phyloP scores from a whole-genome alignment of 2,797 vertebrate species.

The Pseudochromis fuscus region DNA sequence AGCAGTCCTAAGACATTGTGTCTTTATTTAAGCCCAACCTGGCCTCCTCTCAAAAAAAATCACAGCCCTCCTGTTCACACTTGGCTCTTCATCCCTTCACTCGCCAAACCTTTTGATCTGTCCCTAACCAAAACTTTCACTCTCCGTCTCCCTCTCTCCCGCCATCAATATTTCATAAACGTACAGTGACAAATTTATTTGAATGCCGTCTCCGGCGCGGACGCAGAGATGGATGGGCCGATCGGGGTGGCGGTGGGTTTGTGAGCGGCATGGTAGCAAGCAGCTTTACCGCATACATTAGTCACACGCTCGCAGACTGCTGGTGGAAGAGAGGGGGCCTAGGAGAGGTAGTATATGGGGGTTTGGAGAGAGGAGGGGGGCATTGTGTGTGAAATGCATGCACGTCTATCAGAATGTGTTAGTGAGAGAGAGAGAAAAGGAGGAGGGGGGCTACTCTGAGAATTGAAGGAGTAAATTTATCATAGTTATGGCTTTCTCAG shows the following conservation, averaged over 20 bases:
- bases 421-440: slow-evolving; percentile 60
- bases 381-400: slow-evolving; percentile 76
- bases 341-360: slow-evolving; percentile 68
- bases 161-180: slow-evolving; percentile 87
- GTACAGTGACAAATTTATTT: slow-evolving; percentile 88
- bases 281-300: slow-evolving; percentile 86
- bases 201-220: slow-evolving; percentile 83
- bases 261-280: slow-evolving; percentile 80
- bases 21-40: slow-evolving; percentile 55
- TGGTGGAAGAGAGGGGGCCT: slow-evolving; percentile 77
- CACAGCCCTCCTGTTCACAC: slow-evolving; percentile 41
- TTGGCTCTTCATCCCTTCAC: slow-evolving; percentile 33
- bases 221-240: slow-evolving; percentile 94
- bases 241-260: slow-evolving; percentile 67
- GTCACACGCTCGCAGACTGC: slow-evolving; percentile 75
- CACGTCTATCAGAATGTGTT: slow-evolving; percentile 79
- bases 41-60: slow-evolving; percentile 40
- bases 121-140: slow-evolving; percentile 66
- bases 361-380: slow-evolving; percentile 35
- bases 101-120: slow-evolving; percentile 64
- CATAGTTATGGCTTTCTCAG: slow-evolving; percentile 98
- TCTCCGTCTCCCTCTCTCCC: slow-evolving; percentile 48
- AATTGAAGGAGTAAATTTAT: slow-evolving; percentile 93
- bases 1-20: slow-evolving; percentile 11
- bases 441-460: slow-evolving; percentile 74